These are phyloP conservation scores for Drosophila trapezifrons DNA, from an alignment of 1,140 invertebrate species.

Conservation along the genomic window DNA sequence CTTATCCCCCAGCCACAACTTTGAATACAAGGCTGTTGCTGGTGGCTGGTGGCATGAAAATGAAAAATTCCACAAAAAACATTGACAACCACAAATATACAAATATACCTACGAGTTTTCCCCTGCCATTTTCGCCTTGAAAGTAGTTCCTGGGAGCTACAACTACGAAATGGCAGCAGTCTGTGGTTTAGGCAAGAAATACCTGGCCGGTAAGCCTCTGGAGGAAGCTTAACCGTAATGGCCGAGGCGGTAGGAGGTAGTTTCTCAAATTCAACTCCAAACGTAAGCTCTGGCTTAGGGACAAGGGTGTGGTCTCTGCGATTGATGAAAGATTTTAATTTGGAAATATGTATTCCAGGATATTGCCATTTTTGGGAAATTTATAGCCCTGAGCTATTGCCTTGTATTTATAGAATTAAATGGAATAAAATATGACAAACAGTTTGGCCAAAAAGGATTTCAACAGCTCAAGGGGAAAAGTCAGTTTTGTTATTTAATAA, in stretches of 20 bases:
- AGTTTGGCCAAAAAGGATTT: constrained; percentile 3
- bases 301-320: constrained; percentile 3
- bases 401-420: constrained; percentile 2
- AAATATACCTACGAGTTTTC: constrained; percentile 32
- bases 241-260: constrained; percentile 2
- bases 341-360: constrained; percentile 5
- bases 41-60: constrained; percentile 19
- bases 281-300: constrained; percentile 12
- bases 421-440: neutral
- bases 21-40: constrained; percentile 29
- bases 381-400: constrained; percentile 8
- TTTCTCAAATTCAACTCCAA: constrained; percentile 14
- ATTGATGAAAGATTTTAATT: constrained; percentile 30
- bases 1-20: constrained; percentile 31
- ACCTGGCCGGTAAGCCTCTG: constrained; percentile 21
- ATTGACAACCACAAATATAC: constrained; percentile 53
- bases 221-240: constrained; percentile 32
- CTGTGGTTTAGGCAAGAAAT: constrained; percentile 30
- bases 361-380: constrained; percentile 3
- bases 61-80: constrained; percentile 52
- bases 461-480: constrained; percentile 6
- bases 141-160: neutral
- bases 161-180: constrained; percentile 39
- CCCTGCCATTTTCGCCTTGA: constrained; percentile 16
- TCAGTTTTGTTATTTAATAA: constrained; percentile 4